phyloP scores from a whole-genome alignment of 2,797 vertebrate species.

The Takifugu ocellatus region DNA sequence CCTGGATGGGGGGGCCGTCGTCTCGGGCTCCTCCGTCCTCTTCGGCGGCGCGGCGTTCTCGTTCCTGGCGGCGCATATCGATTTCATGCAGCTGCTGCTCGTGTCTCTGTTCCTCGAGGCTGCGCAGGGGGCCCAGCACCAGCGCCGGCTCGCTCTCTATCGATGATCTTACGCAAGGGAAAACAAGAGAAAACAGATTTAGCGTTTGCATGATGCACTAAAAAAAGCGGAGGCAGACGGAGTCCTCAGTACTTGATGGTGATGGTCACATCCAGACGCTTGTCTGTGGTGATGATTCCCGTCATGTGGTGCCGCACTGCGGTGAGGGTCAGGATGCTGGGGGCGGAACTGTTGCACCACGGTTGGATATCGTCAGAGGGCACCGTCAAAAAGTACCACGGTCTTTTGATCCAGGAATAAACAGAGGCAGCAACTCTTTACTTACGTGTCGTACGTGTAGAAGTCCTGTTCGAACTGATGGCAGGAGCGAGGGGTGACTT shows the following conservation, averaged over 20 bases:
- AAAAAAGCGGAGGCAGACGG: rapidly evolving
- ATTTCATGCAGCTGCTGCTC: conserved; percentile 86
- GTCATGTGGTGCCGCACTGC: conserved; percentile 95
- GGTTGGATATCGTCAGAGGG: neutral
- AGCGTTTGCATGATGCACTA: too few species aligned
- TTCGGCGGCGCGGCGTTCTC: conserved; percentile 72
- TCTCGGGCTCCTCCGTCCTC: conserved; percentile 65
- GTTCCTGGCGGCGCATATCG: conserved; percentile 72
- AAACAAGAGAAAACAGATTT: neutral
- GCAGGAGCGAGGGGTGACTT: conserved; percentile 97
- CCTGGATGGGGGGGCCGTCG: conserved; percentile 79
- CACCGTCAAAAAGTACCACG: neutral
- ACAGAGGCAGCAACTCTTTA: neutral
- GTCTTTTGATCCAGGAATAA: neutral
- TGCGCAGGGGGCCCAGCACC: conserved; percentile 89
- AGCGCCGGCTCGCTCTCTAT: conserved; percentile 96
- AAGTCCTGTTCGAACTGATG: conserved; percentile 96
- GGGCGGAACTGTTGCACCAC: conserved; percentile 81
- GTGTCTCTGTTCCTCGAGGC: conserved; percentile 87
- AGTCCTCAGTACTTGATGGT: conserved; percentile 88
- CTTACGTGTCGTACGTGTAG: conserved; percentile 98
- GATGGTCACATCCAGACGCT: conserved; percentile 90
- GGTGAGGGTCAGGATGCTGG: conserved; percentile 92
- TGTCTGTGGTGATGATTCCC: conserved; percentile 91
- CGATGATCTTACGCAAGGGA: conserved; percentile 80